Conservation (phyloP, 2,888 invertebrate species). For the Meghimatium bilineatum region DNA sequence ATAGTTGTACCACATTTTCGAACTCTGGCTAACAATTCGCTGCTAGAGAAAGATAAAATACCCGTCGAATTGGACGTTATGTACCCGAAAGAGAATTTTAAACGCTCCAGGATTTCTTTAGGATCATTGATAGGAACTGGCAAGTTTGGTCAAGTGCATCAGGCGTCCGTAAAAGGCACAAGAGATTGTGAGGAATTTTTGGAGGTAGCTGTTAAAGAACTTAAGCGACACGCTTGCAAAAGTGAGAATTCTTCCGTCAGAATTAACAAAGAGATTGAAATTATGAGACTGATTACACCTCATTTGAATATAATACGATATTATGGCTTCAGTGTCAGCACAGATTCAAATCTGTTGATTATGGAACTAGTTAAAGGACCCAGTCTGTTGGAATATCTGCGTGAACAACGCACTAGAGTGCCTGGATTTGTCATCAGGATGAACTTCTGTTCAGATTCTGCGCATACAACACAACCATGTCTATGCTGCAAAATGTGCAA, state of each 20-base stretch:
- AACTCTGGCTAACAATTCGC: background rate
- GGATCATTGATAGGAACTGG: background rate
- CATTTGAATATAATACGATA: conserved; percentile 16
- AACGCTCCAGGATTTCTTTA: conserved; percentile 1
- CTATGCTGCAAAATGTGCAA: background rate
- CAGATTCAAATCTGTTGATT: conserved; percentile 10
- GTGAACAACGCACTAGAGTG: conserved; percentile 9
- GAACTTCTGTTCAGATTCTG: background rate
- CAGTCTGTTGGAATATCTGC: conserved; percentile 8
- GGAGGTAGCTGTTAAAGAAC: conserved; percentile 7
- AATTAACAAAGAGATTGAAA: conserved; percentile 5
- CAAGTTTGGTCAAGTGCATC: background rate
- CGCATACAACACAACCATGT: background rate
- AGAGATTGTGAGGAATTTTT: background rate
- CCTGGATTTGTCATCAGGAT: background rate
- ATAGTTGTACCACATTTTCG: background rate
- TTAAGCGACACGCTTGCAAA: background rate
- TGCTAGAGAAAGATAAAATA: background rate
- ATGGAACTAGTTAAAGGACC: conserved; percentile 15
- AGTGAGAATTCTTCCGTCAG: background rate
- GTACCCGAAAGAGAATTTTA: background rate
- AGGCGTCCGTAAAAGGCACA: background rate
- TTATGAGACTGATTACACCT: conserved; percentile 10
- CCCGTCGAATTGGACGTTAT: background rate
- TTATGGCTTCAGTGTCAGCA: background rate